A percentile compares a stretch with the other conserved stretches of the same genome.
Evolutionary conservation across 2,797 vertebrate genomes (phyloP).

Genomic region (Stomatorhinus walkeri): DNA sequence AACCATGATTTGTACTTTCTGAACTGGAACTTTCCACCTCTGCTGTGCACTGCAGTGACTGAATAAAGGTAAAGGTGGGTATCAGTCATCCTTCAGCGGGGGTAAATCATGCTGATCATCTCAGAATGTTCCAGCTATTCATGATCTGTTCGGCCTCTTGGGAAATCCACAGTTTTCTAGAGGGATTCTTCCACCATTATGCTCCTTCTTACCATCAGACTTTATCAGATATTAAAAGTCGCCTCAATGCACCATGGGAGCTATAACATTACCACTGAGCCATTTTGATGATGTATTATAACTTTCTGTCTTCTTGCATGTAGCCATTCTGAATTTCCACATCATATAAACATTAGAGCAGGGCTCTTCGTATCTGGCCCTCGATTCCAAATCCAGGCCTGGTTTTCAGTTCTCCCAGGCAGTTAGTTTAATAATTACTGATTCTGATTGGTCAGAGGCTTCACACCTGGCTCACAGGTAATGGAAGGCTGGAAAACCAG

Average conservation of each 20-base stretch:
- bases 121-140: background rate
- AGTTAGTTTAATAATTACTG: too few species aligned
- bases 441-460: too few species aligned
- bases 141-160: background rate
- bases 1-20: background rate
- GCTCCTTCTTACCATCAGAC: background rate
- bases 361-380: background rate
- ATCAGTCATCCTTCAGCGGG: background rate
- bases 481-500: background rate
- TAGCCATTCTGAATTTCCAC: conserved; percentile 22
- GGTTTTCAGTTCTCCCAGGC: background rate
- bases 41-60: background rate
- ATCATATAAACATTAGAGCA: conserved; percentile 16
- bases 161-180: background rate
- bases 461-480: too few species aligned
- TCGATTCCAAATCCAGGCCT: background rate
- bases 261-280: background rate
- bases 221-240: background rate
- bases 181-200: background rate
- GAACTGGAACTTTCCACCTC: background rate
- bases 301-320: conserved; percentile 7
- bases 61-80: background rate
- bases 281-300: background rate
- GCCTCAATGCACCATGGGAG: background rate
- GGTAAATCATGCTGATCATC: background rate